These are phyloP conservation scores for Vespertilio murinus DNA, from an alignment of 2,797 vertebrate species.

Conservation along the genomic window DNA sequence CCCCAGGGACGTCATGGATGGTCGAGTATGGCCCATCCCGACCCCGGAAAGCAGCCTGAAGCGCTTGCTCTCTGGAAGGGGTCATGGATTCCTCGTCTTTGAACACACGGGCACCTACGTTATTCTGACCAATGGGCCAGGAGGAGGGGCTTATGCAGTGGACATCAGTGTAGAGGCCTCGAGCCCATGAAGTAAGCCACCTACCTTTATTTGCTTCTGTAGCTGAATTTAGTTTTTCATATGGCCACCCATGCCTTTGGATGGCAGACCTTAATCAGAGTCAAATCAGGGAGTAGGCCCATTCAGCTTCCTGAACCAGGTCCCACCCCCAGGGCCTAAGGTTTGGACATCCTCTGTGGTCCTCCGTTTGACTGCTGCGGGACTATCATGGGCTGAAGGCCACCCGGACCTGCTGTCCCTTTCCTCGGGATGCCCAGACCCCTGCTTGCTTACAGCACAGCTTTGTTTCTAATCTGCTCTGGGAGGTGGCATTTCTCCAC, in stretches of 20 bases:
- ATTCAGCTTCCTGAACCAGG: background rate
- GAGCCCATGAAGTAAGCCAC: background rate
- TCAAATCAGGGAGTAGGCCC: background rate
- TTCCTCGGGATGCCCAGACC: accelerated
- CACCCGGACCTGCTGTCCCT: accelerated
- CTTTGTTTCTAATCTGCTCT: background rate
- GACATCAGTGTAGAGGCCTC: background rate
- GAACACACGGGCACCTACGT: accelerated
- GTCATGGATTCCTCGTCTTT: accelerated
- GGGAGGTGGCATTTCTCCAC: background rate
- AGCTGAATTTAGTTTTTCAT: background rate
- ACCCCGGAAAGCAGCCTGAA: background rate
- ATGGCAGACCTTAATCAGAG: background rate
- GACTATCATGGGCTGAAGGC: background rate
- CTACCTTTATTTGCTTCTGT: background rate
- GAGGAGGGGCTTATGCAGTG: no score
- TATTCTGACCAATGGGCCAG: background rate
- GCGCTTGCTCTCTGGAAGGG: accelerated
- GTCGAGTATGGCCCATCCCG: accelerated
- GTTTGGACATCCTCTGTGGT: accelerated
- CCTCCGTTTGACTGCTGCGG: background rate
- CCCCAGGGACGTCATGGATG: accelerated
- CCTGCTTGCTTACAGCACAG: accelerated
- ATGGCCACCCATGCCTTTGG: accelerated
- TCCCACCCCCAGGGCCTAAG: background rate